Conservation (phyloP, 2,113 vertebrate species). For the Calidris pygmaea region DNA sequence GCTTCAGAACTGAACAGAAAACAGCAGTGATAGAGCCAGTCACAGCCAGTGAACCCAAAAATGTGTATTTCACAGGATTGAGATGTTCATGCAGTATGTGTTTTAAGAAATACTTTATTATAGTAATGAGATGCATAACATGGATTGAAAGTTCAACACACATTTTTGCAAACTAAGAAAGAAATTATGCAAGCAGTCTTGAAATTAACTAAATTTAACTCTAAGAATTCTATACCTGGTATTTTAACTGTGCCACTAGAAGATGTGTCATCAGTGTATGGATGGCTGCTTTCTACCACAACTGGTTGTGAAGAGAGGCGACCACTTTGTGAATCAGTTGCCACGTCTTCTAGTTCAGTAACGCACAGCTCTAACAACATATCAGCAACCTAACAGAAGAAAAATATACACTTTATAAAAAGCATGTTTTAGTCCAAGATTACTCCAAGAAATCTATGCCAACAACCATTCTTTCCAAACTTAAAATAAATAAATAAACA, state of each 20-base stretch:
- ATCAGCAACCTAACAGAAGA: constrained; percentile 86
- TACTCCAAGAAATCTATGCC: neutral
- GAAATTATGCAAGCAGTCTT: neutral
- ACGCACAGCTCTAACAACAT: constrained; percentile 96
- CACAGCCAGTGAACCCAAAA: neutral
- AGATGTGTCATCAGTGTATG: constrained; percentile 96
- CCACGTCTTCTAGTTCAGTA: constrained; percentile 95
- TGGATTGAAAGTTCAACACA: neutral
- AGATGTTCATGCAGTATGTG: neutral
- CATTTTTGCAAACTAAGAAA: neutral
- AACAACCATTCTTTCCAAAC: neutral
- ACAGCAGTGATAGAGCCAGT: neutral
- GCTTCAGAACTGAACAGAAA: neutral
- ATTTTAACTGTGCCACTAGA: constrained; percentile 98
- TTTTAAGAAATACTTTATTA: neutral
- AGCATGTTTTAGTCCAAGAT: neutral
- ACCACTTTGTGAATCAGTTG: constrained; percentile 95
- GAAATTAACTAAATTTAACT: neutral
- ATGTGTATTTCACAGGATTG: rapidly evolving
- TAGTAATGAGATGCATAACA: neutral
- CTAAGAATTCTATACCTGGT: constrained; percentile 79
- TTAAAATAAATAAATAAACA: neutral
- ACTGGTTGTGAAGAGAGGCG: constrained; percentile 95
- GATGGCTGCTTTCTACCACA: constrained; percentile 97
- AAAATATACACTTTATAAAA: neutral